Base-by-base conservation (phyloP, 1,140 invertebrate species). In the Diplogasteroides magnus region DNA sequence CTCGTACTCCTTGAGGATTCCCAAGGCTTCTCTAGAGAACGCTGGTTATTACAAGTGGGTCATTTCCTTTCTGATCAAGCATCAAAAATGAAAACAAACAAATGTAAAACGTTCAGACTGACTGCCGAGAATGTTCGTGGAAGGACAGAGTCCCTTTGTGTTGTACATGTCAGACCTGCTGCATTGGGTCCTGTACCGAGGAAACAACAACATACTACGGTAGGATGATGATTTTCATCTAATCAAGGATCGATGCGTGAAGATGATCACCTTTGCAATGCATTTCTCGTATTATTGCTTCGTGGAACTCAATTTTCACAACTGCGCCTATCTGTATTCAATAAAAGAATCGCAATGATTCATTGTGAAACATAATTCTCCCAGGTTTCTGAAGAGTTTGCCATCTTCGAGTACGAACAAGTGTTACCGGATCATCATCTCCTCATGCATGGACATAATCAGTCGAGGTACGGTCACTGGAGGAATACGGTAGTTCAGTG, bases 71-170 rank as follows among this genome's bases (percentile, higher is more conserved):
- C 37, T 48, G 6, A 6, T 48, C 37, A n/a, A n/a, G n/a, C n/a
- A n/a, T n/a, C n/a, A n/a, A n/a, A n/a, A n/a, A n/a, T n/a, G n/a
- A n/a, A n/a, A n/a, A n/a, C n/a, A 56, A 56, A 23, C 55, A 19
- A 23, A 56, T 19, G 55, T 15, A 56, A 56, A 56, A 56, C 15
- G 0, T 82, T 80, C 66, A 32, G 67, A 32, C 68, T 79, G 63
- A 29, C 23, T 23, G 85, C 85, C 23, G 85, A 86, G 72, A 86
- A 86, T 72, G 82, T 81, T 19, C 80, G 79, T 63, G 86, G 86
- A 23, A 83, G 82, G 68, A 84, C 85, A 27, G 85, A 85, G 55
- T 86, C 85, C 59, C 32, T 67, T 2, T 77, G 76, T 1, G 68
- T 82, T 13, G 71, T 82, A 29, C 79, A 81, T 64, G 67, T 81